Base-by-base conservation (phyloP, 2,888 invertebrate genomes). In the Pandemis cinnamomeana region DNA sequence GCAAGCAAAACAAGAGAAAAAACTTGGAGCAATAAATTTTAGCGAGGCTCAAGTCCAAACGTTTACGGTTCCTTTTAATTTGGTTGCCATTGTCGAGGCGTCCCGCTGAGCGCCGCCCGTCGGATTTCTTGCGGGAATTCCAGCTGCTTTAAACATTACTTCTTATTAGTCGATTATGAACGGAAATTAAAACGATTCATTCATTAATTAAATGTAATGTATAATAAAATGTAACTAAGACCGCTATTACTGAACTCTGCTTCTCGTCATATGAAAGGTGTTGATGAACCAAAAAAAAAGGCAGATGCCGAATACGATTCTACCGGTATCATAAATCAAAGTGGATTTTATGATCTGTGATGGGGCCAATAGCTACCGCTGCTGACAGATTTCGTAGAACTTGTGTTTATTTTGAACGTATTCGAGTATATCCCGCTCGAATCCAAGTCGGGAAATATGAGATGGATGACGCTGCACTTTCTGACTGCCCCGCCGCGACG, bases 51-150 rank as follows among this genome's bases (percentile, higher is more conserved):
- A 91, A 92, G 91, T 91, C 89, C 88, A 91, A 92, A 91, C 91
- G 88, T 92, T 93, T 93, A 91, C 92, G 91, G 91, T 92, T 91
- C 86, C 91, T 91, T 94, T 93, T 93, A 94, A 94, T 94, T 93
- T 92, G 92, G 92, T 90, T 90, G 91, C 90, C 87, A 93, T 93
- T 93, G 93, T 93, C 88, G 88, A 85, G 89, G 88, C 89, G 86
- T 89, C 93, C 93, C 91, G 92, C 91, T 87, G 93, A 82, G 93
- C 86, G 84, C 87, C 87, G 87, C 86, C 87, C 87, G 87, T 86
- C 86, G 90, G 86, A 89, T 91, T 91, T 90, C 91, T 92, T 90
- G 87, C 89, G 87, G 86, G 91, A 89, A 87, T 89, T 91, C 92
- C 92, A 92, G 92, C 92, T 91, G 93, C 87, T 92, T 86, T 84